These are phyloP conservation scores for Brotula barbata DNA, from an alignment of 2,797 vertebrate species.

Conservation along the genomic window DNA sequence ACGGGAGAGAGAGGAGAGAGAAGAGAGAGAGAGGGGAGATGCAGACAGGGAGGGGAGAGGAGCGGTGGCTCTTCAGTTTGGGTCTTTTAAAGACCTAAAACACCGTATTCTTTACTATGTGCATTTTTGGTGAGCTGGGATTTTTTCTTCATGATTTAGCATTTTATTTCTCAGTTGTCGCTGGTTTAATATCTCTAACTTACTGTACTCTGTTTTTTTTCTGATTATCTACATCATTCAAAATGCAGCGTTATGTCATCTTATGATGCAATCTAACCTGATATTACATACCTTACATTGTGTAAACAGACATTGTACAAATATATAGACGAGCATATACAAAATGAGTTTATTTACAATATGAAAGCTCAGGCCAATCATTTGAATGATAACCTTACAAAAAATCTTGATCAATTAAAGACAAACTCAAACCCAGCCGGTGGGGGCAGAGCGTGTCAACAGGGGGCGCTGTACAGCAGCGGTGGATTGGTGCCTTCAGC, in stretches of 20 bases:
- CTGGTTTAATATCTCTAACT: neutral
- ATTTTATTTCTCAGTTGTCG: neutral
- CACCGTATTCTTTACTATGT: slow-evolving; percentile 8
- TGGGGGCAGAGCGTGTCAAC: slow-evolving; percentile 29
- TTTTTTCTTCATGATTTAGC: neutral
- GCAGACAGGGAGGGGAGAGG: slow-evolving; percentile 12
- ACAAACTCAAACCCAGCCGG: slow-evolving; percentile 2
- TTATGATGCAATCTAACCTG: neutral
- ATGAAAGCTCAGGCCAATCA: neutral
- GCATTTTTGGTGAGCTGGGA: slow-evolving; percentile 1
- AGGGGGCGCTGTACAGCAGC: slow-evolving; percentile 61
- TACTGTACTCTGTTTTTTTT: neutral
- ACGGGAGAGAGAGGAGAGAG: slow-evolving; percentile 18
- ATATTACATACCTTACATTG: neutral
- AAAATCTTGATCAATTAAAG: neutral
- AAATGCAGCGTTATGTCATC: no score
- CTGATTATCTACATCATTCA: neutral
- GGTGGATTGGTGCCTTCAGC: slow-evolving; percentile 7
- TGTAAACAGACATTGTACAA: no score
- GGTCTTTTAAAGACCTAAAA: slow-evolving; percentile 42
- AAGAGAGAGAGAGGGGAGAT: neutral
- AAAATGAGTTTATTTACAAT: no score
- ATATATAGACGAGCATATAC: no score
- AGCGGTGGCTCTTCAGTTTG: slow-evolving; percentile 33
- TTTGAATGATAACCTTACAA: neutral